Evolutionary conservation across 2,888 invertebrate genomes (phyloP).

Genomic region (Omphaloscelis lunosa): DNA sequence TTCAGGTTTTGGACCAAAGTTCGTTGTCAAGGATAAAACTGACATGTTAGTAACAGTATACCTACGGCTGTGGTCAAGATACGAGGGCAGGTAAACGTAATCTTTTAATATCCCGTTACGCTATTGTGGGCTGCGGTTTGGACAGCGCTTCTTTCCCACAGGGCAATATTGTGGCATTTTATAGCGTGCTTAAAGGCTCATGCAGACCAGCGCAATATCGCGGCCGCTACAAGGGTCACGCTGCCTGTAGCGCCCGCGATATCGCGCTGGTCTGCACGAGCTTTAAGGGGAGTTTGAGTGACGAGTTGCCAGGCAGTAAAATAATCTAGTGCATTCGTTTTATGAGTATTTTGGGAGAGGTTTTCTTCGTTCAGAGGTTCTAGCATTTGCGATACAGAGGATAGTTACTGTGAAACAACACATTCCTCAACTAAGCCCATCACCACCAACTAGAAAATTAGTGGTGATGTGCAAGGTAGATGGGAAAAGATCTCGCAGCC

Average conservation of each 20-base stretch:
- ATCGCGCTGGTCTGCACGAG: too few species aligned
- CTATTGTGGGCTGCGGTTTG: slow-evolving; percentile 62
- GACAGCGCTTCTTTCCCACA: slow-evolving; percentile 55
- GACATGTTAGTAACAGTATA: slow-evolving; percentile 54
- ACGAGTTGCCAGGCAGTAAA: slow-evolving; percentile 12
- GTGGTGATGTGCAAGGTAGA: too few species aligned
- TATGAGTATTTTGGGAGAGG: neutral
- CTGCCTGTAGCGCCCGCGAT: too few species aligned
- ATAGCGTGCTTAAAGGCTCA: slow-evolving; percentile 1
- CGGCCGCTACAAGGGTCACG: too few species aligned
- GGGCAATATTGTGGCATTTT: slow-evolving; percentile 52
- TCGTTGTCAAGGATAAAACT: slow-evolving; percentile 35
- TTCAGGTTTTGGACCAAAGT: slow-evolving; percentile 12
- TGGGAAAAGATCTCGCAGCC: too few species aligned
- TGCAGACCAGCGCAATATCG: too few species aligned
- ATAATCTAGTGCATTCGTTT: slow-evolving; percentile 7
- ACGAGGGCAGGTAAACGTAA: slow-evolving; percentile 50
- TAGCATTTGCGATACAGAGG: neutral
- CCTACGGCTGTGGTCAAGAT: slow-evolving; percentile 57
- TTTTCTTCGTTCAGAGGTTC: neutral
- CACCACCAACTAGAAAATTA: too few species aligned
- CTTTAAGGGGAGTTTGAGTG: slow-evolving; percentile 19
- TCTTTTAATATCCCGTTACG: slow-evolving; percentile 63
- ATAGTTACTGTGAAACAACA: neutral
- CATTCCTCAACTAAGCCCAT: too few species aligned